Evolutionary conservation across 2,888 invertebrate species (phyloP).

Genomic region (Pandemis corylana): DNA sequence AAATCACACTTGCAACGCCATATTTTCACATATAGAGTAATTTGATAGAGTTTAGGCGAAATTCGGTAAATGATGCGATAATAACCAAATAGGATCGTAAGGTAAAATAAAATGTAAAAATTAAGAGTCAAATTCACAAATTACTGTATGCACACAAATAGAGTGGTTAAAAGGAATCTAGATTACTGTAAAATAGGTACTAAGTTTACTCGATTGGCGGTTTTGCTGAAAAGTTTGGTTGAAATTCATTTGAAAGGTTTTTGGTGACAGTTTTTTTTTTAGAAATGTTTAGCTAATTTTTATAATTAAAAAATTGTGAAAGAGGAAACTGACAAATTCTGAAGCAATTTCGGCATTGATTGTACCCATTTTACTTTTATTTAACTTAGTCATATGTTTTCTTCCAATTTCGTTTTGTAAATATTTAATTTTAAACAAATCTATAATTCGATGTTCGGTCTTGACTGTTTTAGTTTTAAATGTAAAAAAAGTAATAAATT

Average conservation of each 20-base stretch:
- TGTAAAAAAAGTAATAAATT: constrained; percentile 50
- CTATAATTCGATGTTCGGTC: constrained; percentile 42
- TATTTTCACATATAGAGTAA: background rate
- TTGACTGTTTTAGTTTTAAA: constrained; percentile 53
- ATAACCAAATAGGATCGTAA: constrained; percentile 61
- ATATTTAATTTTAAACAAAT: constrained; percentile 40
- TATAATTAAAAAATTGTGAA: background rate
- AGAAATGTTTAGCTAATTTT: too few relatives aligned
- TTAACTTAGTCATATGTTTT: constrained; percentile 41
- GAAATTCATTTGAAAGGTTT: too few relatives aligned
- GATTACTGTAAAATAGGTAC: background rate
- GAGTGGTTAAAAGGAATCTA: background rate
- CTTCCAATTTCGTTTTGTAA: constrained; percentile 45
- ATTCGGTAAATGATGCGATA: constrained; percentile 59
- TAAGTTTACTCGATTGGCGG: too few relatives aligned
- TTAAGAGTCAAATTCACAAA: background rate
- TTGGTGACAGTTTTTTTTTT: too few relatives aligned
- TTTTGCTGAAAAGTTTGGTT: too few relatives aligned
- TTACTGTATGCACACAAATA: background rate
- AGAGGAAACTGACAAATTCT: background rate
- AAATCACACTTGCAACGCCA: background rate
- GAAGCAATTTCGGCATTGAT: constrained; percentile 13
- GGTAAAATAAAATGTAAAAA: constrained; percentile 5
- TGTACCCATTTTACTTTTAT: constrained; percentile 20
- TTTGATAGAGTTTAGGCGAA: constrained; percentile 1